These are phyloP conservation scores for Dynastes tityus DNA, from an alignment of 2,888 invertebrate species.

Conservation along the genomic window DNA sequence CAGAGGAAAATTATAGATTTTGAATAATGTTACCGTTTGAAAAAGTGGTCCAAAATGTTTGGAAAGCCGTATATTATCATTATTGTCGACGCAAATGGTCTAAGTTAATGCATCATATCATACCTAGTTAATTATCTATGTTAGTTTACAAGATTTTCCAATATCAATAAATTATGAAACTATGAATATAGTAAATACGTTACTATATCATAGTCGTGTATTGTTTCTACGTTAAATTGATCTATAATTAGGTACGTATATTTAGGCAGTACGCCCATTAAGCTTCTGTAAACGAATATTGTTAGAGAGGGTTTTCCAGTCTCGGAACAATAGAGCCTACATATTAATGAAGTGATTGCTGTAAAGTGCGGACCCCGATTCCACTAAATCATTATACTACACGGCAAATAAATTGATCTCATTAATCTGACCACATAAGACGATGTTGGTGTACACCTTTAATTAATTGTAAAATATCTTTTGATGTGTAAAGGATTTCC, in stretches of 20 bases:
- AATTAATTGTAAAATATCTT: not conserved
- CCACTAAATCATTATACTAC: constrained; percentile 16
- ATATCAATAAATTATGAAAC: not conserved
- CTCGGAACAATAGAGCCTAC: constrained; percentile 31
- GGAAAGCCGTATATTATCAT: too few species aligned
- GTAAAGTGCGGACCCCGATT: constrained; percentile 17
- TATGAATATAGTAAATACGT: not conserved
- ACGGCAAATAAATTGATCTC: constrained; percentile 22
- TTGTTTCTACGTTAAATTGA: constrained; percentile 25
- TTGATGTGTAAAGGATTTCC: too few species aligned
- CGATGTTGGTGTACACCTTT: not conserved
- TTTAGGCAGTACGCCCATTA: constrained; percentile 30
- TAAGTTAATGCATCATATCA: too few species aligned
- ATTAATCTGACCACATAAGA: constrained; percentile 2
- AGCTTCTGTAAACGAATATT: constrained; percentile 26
- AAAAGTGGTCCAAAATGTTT: too few species aligned
- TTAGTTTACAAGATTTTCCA: too few species aligned
- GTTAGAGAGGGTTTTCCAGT: constrained; percentile 24
- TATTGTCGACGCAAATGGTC: too few species aligned
- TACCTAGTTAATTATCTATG: too few species aligned
- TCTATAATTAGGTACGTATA: constrained; percentile 1
- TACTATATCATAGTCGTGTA: not conserved
- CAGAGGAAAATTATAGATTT: too few species aligned
- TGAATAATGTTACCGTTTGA: too few species aligned
- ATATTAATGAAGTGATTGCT: constrained; percentile 42